Percentiles rank a stretch among this genome's conserved stretches.
Conservation (phyloP, 2,888 invertebrate species). For the Scaptomyza flava region DNA sequence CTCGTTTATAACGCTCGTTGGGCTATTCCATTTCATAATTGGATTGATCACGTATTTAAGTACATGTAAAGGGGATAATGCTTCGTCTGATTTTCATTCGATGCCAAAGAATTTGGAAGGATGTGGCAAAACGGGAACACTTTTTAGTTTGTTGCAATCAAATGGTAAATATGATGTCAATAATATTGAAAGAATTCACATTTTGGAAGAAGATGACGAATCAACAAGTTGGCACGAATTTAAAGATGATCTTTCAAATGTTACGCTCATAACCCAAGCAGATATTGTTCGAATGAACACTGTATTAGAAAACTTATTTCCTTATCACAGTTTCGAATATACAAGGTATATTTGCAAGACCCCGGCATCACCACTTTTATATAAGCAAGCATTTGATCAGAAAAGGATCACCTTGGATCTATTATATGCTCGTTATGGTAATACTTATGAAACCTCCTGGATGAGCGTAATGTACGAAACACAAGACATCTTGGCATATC, state of each 20-base stretch:
- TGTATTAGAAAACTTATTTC: not conserved
- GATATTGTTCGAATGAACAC: not conserved
- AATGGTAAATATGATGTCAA: not conserved
- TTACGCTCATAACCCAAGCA: not conserved
- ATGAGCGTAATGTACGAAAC: no score
- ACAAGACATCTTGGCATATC: not conserved
- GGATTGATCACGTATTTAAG: constrained; percentile 89
- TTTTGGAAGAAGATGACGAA: not conserved
- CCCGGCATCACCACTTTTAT: not conserved
- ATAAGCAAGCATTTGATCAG: no score
- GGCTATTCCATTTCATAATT: constrained; percentile 88
- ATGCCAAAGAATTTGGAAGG: constrained; percentile 67
- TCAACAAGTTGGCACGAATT: not conserved
- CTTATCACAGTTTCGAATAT: not conserved
- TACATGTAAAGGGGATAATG: constrained; percentile 86
- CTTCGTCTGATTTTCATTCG: not conserved
- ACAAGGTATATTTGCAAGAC: not conserved
- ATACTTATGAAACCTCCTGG: not conserved
- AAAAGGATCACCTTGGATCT: no score
- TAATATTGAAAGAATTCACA: not conserved
- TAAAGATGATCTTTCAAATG: not conserved
- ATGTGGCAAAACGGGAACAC: constrained; percentile 13
- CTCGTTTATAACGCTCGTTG: constrained; percentile 87
- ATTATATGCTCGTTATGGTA: not conserved
- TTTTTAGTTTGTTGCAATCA: constrained; percentile 12